Evolutionary conservation across 2,888 invertebrate species (phyloP).

Genomic region (Eutolmus rufibarbis): DNA sequence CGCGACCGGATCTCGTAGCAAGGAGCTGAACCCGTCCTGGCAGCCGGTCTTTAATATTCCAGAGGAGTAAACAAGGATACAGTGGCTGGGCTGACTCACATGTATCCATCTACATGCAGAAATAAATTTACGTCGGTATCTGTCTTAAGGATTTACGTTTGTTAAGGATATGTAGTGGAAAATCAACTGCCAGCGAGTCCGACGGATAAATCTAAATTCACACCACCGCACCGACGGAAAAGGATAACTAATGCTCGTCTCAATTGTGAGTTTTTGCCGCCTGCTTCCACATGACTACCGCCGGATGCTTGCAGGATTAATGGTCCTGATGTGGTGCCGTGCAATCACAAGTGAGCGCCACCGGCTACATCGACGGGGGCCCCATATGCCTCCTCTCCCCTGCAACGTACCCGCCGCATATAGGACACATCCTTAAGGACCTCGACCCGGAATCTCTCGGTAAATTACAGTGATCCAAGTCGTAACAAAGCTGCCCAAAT

Average conservation of each 20-base stretch:
- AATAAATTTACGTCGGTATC: conserved; percentile 46
- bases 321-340: conserved; percentile 4
- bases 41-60: conserved; percentile 41
- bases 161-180: conserved; percentile 47
- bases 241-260: conserved; percentile 42
- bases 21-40: conserved; percentile 1
- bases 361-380: not conserved
- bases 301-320: conserved; percentile 21
- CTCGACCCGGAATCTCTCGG: not conserved
- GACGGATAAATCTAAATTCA: conserved; percentile 45
- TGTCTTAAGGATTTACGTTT: conserved; percentile 47
- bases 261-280: conserved; percentile 31
- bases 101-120: conserved; percentile 38
- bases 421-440: not conserved
- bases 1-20: not conserved
- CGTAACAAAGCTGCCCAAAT: not conserved
- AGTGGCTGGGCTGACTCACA: conserved; percentile 34
- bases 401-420: not conserved
- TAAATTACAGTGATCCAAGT: too few relatives aligned
- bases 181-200: conserved; percentile 46
- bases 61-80: conserved; percentile 40
- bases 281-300: conserved; percentile 30
- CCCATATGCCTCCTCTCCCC: not conserved
- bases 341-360: conserved; percentile 8
- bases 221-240: conserved; percentile 33